Evolutionary conservation across 2,797 vertebrate species (phyloP), one percentile per base, ranked within the genome.

Genomic region (Acanthurus lineatus): DNA sequence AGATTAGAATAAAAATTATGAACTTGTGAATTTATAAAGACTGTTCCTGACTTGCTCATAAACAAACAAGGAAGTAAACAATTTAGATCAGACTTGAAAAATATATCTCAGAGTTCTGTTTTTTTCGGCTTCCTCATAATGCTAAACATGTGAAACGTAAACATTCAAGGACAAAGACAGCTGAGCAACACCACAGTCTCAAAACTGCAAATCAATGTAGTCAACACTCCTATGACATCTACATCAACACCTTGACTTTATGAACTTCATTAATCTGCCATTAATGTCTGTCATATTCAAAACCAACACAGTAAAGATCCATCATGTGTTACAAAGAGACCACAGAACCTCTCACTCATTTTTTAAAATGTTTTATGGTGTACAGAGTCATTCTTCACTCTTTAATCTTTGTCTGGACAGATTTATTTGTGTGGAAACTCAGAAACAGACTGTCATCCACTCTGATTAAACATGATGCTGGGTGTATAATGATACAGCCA

Each of bases 321-420:
- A 54, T 68, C 20, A 62, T 49, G 28, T 48, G 17, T 19, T n/a
- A 49, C 58, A 49, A 64, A 58, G 28, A 59, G 22, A 59, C 32
- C 45, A 8, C 49, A 74, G 52, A 51, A 48, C 35, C 25, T 19
- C 67, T 56, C 28, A 60, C 15, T 73, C 45, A 22, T 14, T 72
- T 72, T 71, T 64, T 0, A 44, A 77, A 61, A 69, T 69, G 20
- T 10, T 53, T 63, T 79, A 64, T 17, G 8, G 5, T 53, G 49
- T 35, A 40, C 70, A 63, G 47, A 77, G 69, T 58, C 20, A 66
- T 80, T 79, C n/a, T 4, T 82, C 74, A 73, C 47, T 17, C 15
- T 44, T 69, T 71, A 63, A 77, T 82, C 59, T 63, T 19, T 74
- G 35, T 38, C 4, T 28, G 19, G 87, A 87, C 77, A 65, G 48